Base-by-base conservation (phyloP, 1,140 invertebrate genomes). In the Armadillidium nasatum region DNA sequence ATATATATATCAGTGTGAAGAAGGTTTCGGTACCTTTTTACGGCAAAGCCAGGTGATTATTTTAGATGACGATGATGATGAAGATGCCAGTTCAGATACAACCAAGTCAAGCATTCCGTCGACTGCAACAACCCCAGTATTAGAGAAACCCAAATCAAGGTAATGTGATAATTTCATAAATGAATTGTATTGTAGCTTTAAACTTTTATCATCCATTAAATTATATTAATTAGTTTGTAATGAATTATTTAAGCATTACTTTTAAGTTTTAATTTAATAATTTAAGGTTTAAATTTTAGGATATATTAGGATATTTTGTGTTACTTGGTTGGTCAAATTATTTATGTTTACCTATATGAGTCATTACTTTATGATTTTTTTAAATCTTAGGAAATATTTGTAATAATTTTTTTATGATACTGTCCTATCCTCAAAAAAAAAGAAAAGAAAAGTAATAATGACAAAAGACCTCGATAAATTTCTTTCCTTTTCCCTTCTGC, bases 1-100 rank as follows among this genome's bases (percentile, higher is more conserved):
- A 68, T n/a, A 68, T n/a, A 68, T n/a, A 68, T n/a, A 68, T 7
- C 69, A 81, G 80, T 81, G 80, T 73, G 80, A 81, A 9, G 80
- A 81, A 15, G 76, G 74, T 7, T 77, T 46, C 67, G 80, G 80
- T 4, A 76, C 78, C 9, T 81, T 81, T 70, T 77, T 81, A 44
- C 80, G 80, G 7, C 75, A 78, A 43, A 81, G 77, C 44, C 80
- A 81, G 71, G 44, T 81, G 44, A 23, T 77, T 7, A 19, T 73
- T 1, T 21, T 79, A 22, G 77, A 77, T 11, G 67, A 77, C 7
- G 67, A 43, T 1, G 77, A 73, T 11, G 73, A 22, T 11, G 73
- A 78, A 2, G 73, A 69, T 21, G 77, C 67, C 19, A 76, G 76
- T 4, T 75, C 73, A 13, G 15, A 68, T 10, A 33, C 69, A 13